A percentile compares a stretch with the other conserved stretches of the same genome.
Evolutionary conservation across 2,113 vertebrate genomes (phyloP).

Genomic region (Beaufortia kweichowensis): DNA sequence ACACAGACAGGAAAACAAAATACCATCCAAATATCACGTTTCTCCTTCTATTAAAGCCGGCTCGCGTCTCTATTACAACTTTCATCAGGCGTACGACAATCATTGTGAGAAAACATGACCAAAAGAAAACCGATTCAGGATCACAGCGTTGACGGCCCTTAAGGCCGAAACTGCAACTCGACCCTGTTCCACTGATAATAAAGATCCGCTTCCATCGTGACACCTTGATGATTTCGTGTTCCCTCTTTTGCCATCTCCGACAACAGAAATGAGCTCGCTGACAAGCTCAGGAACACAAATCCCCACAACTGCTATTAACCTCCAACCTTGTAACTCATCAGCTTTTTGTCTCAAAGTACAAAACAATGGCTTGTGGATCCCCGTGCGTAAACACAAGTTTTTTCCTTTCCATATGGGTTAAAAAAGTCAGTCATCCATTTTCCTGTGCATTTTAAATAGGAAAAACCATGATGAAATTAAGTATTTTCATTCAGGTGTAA

Average conservation of each 20-base stretch:
- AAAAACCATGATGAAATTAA: no score
- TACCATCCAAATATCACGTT: conserved; percentile 16
- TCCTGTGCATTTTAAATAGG: no score
- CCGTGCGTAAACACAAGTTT: neutral
- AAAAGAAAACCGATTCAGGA: conserved; percentile 2
- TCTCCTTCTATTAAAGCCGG: neutral
- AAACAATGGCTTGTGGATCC: conserved; percentile 18
- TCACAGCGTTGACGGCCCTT: neutral
- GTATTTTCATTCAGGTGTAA: no score
- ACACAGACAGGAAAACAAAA: neutral
- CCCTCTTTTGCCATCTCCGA: neutral
- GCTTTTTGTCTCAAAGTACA: conserved; percentile 22
- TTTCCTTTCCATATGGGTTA: neutral
- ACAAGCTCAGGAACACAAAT: conserved; percentile 12
- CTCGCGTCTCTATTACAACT: neutral
- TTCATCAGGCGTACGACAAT: neutral
- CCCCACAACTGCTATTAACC: conserved; percentile 30
- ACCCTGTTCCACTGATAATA: conserved; percentile 12
- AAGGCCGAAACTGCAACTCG: neutral
- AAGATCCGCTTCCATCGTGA: neutral
- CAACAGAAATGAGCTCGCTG: neutral
- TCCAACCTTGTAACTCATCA: conserved; percentile 41
- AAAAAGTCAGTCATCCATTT: neutral
- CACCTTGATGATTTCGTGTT: neutral
- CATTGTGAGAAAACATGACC: neutral